Evolutionary conservation across 2,888 invertebrate species (phyloP).

Genomic region (Emmelina monodactyla): DNA sequence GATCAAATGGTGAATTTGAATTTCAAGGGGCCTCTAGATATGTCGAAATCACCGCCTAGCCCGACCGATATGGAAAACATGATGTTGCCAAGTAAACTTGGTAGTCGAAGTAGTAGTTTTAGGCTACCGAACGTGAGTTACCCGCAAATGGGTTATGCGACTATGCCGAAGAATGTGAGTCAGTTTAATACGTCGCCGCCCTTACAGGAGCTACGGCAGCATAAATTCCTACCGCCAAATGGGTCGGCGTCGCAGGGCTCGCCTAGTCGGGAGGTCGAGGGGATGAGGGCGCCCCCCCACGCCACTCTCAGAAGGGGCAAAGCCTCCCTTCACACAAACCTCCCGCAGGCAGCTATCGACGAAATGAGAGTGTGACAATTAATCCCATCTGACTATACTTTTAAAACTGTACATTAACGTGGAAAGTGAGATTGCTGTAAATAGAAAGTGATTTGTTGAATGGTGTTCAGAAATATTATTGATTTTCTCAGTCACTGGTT

Average conservation of each 20-base stretch:
- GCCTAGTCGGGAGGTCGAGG: constrained; percentile 31
- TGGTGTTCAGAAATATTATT: constrained; percentile 33
- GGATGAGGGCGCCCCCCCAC: constrained; percentile 40
- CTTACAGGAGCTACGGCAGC: constrained; percentile 63
- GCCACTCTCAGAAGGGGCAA: constrained; percentile 50
- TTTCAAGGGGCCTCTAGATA: constrained; percentile 66
- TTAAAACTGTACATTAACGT: constrained; percentile 36
- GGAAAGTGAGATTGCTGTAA: constrained; percentile 40
- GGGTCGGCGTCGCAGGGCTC: constrained; percentile 60
- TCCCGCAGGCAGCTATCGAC: constrained; percentile 85
- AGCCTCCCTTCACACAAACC: constrained; percentile 62
- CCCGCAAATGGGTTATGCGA: constrained; percentile 59
- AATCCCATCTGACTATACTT: constrained; percentile 23
- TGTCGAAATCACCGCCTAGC: constrained; percentile 69
- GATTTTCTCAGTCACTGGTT: constrained; percentile 41
- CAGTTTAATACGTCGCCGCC: constrained; percentile 61
- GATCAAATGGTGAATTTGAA: constrained; percentile 62
- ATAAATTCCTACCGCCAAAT: constrained; percentile 66
- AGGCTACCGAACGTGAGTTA: constrained; percentile 51
- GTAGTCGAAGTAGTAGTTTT: constrained; percentile 59
- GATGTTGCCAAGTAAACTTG: constrained; percentile 59
- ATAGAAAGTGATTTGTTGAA: constrained; percentile 22
- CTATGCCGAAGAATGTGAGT: constrained; percentile 68
- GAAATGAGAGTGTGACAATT: constrained; percentile 89
- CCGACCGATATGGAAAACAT: constrained; percentile 67